Base-by-base conservation (phyloP, 2,113 vertebrate genomes). In the Mola mola region DNA sequence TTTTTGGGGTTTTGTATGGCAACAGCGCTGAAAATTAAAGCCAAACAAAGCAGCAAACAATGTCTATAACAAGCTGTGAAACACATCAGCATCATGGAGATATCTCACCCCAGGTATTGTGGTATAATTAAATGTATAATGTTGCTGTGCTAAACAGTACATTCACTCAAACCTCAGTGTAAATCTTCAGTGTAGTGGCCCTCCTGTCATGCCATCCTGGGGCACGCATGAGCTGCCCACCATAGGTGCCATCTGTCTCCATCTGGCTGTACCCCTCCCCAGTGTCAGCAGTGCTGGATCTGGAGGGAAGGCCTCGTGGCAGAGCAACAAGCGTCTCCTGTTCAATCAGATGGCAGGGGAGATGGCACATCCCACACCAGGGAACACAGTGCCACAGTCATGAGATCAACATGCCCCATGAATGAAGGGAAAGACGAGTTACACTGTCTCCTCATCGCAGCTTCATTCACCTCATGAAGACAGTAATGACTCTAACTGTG, bases 161-260 rank as follows among this genome's bases (percentile, higher is more conserved):
- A 47, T 49, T 58, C 2, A 36, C 41, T 66, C 9, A 20, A 47
- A 75, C 29, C 7, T 51, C 1, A 19, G 42, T 43, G 5, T 49
- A 48, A 52, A 49, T 51, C 48, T 37, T 57, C 13, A 20, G 40
- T 34, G 62, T 41, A 43, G 53, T 19, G 16, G 41, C 26, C 63
- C 71, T 62, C 62, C 49, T 81, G 75, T 77, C 66, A 65, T 41
- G 58, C 60, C 57, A 51, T 82, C 69, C 76, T 42, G 72, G 51
- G 71, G 82, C 71, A 47, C 37, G 61, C 49, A 41, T 51, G 68
- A 69, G 64, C 26, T 22, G 57, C 60, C 61, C 34, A 79, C 56
- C 46, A 34, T 71, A 55, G 72, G 52, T 75, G 83, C 83, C 88
- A 88, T 91, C 85, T 89, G 87, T 72, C 66, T 77, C 58, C 51